These are phyloP conservation scores for Trilocha varians DNA, from an alignment of 2,888 invertebrate species.

Conservation along the genomic window DNA sequence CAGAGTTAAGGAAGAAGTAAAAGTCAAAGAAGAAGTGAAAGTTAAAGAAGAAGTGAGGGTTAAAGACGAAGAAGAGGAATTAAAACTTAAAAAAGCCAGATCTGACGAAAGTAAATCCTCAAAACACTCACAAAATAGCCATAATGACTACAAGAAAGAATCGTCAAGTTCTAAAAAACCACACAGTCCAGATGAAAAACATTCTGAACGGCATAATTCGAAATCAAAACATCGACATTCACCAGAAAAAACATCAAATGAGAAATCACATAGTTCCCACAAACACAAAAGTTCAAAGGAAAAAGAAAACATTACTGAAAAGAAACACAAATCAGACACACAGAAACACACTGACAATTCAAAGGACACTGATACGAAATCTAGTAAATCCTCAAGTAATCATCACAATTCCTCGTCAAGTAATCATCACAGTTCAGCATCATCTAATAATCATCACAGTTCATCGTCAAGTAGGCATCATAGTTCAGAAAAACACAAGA, in stretches of 20 bases:
- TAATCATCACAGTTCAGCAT: conserved; percentile 8
- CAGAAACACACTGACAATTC: conserved; percentile 31
- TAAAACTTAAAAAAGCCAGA: conserved; percentile 41
- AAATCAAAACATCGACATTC: conserved; percentile 30
- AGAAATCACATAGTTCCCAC: conserved; percentile 36
- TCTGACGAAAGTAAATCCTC: conserved; percentile 30
- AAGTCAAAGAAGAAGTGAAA: no score
- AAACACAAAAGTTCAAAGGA: conserved; percentile 37
- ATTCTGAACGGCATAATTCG: conserved; percentile 28
- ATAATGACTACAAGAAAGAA: conserved; percentile 30
- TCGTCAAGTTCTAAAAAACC: conserved; percentile 29
- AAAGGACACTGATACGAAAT: conserved; percentile 26
- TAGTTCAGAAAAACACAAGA: conserved; percentile 30
- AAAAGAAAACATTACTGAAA: conserved; percentile 35
- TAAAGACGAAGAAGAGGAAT: no score
- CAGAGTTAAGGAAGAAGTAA: no score
- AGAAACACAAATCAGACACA: conserved; percentile 31
- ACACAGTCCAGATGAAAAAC: conserved; percentile 24
- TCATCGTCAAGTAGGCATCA: conserved; percentile 22
- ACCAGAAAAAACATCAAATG: conserved; percentile 33
- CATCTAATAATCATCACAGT: conserved; percentile 20
- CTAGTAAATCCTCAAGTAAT: conserved; percentile 5
- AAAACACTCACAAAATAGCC: conserved; percentile 30
- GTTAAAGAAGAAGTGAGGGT: no score
- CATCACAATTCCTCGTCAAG: neutral